These are phyloP conservation scores for Heterodera schachtii DNA, from an alignment of 1,140 invertebrate genomes.

Conservation along the genomic window DNA sequence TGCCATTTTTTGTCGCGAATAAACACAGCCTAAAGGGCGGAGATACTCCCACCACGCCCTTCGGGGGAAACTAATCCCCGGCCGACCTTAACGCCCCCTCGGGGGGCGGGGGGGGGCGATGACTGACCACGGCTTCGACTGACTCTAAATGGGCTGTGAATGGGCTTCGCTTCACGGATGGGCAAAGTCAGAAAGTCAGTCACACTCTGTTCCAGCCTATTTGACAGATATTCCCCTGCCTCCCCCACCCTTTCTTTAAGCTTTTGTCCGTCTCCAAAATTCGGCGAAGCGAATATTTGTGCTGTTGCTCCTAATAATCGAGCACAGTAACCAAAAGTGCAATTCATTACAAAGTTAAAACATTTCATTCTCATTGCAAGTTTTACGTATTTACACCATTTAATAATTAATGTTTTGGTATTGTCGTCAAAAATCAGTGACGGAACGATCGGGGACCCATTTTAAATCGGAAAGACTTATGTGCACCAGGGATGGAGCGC, in stretches of 20 bases:
- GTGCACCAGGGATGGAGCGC: no score
- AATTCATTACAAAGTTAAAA: no score
- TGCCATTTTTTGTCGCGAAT: conserved; percentile 1
- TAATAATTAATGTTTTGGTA: no score
- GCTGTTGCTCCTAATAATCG: no score
- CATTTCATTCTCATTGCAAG: no score
- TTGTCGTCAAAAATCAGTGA: no score
- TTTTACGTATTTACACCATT: no score
- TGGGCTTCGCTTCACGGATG: not conserved
- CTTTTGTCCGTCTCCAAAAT: not conserved
- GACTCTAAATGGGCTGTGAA: conserved; percentile 1
- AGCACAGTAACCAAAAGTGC: not conserved
- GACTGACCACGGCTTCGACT: not conserved
- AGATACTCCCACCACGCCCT: not conserved
- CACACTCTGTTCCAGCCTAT: not conserved
- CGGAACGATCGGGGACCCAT: no score
- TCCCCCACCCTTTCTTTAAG: no score
- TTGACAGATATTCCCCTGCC: not conserved
- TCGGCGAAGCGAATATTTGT: not conserved
- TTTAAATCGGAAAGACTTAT: no score
- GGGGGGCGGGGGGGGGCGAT: not conserved
- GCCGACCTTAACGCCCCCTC: not conserved
- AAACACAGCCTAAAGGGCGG: not conserved
- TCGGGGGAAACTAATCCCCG: not conserved
- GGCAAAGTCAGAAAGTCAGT: not conserved